Evolutionary conservation across 2,888 invertebrate species (phyloP).

Genomic region (Pterobdella sp.): DNA sequence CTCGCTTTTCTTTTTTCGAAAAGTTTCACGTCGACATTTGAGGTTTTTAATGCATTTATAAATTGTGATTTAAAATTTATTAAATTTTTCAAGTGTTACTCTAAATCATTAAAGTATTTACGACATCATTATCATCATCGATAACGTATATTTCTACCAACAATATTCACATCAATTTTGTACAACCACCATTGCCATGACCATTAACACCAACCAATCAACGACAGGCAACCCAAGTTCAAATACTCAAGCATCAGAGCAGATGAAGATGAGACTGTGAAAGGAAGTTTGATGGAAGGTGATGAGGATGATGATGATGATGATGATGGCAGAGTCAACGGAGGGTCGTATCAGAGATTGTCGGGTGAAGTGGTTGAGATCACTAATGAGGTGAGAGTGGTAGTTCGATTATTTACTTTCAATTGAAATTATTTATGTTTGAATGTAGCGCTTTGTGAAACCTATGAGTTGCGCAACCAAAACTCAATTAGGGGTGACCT

Average conservation of each 20-base stretch:
- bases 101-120: background rate
- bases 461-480: too few species aligned
- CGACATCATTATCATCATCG: background rate
- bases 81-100: background rate
- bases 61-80: background rate
- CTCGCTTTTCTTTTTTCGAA: too few species aligned
- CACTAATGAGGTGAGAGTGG: too few species aligned
- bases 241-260: conserved; percentile 28
- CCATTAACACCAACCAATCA: background rate
- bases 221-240: conserved; percentile 9
- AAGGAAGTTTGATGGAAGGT: background rate
- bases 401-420: background rate
- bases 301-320: background rate
- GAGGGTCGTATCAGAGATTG: too few species aligned
- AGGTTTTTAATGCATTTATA: too few species aligned
- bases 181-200: background rate
- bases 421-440: background rate
- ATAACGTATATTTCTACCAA: too few species aligned
- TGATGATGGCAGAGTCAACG: background rate
- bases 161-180: too few species aligned
- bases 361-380: too few species aligned
- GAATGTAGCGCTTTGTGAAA: too few species aligned
- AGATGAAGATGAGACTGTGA: conserved; percentile 27
- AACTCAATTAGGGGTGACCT: too few species aligned
- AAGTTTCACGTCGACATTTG: too few species aligned